A percentile compares a stretch with the other conserved stretches of the same genome.
These are phyloP conservation scores for Opisthograptis luteolata DNA, from an alignment of 2,888 invertebrate species.

Conservation along the genomic window DNA sequence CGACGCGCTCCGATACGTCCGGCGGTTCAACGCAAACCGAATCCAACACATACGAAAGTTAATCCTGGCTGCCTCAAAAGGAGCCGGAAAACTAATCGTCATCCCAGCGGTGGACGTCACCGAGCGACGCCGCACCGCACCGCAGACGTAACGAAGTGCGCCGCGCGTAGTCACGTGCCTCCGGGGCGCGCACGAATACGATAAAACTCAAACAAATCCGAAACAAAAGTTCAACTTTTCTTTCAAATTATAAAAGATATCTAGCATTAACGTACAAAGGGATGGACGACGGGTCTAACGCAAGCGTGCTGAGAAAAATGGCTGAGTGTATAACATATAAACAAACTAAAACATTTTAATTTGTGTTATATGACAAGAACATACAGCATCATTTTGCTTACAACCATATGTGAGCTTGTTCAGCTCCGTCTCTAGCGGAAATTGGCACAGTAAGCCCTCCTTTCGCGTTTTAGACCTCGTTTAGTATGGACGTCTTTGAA, in stretches of 20 bases:
- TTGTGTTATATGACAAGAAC: too few species aligned
- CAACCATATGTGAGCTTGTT: too few species aligned
- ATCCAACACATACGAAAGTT: constrained; percentile 39
- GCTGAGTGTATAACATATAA: too few species aligned
- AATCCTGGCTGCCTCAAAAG: constrained; percentile 43
- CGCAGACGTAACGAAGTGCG: constrained; percentile 26
- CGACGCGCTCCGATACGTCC: constrained; percentile 39
- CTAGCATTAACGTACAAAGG: too few species aligned
- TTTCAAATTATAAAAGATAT: constrained; percentile 28
- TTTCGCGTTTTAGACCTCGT: too few species aligned
- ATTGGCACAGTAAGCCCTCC: too few species aligned
- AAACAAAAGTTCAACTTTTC: constrained; percentile 50
- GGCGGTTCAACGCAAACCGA: constrained; percentile 10
- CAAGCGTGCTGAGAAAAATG: too few species aligned
- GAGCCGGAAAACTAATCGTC: constrained; percentile 49
- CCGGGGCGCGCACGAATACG: constrained; percentile 27
- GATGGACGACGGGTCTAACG: too few species aligned
- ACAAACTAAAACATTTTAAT: too few species aligned
- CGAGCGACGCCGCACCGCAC: not conserved
- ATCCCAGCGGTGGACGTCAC: constrained; percentile 20
- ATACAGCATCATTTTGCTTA: too few species aligned
- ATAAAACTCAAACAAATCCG: constrained; percentile 26
- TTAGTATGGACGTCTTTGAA: too few species aligned
- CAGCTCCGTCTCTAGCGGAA: too few species aligned
- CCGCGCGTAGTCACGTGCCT: constrained; percentile 19